phyloP scores from a whole-genome alignment of 2,888 invertebrate species.

The Sarcophaga rosellei region DNA sequence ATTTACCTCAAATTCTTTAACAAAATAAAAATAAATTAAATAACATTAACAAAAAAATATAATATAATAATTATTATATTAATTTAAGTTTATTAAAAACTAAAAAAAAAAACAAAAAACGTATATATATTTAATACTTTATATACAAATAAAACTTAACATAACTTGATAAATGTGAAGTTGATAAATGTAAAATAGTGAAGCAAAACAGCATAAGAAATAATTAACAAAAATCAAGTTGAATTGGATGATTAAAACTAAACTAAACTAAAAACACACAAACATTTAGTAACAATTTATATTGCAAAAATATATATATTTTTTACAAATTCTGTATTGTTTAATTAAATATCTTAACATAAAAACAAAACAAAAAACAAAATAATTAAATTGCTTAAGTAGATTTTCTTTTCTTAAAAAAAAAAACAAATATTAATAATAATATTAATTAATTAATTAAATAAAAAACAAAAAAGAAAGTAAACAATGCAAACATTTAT shows the following conservation, averaged over 20 bases:
- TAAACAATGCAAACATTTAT: background rate
- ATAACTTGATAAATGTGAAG: no score
- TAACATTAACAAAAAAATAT: conserved; percentile 58
- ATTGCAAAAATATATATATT: conserved; percentile 30
- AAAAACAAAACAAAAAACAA: background rate
- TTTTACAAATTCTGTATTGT: conserved; percentile 11
- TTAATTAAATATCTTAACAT: background rate
- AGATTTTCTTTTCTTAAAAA: conserved; percentile 12
- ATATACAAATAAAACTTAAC: conserved; percentile 18
- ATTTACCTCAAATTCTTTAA: conserved; percentile 79
- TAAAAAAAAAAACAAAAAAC: conserved; percentile 54
- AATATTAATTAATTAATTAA: conserved; percentile 5
- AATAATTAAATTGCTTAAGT: conserved; percentile 32
- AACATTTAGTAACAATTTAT: conserved; percentile 1
- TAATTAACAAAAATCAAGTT: background rate
- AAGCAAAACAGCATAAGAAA: conserved; percentile 20
- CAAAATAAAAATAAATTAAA: conserved; percentile 53
- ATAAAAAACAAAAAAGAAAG: background rate
- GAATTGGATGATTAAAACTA: background rate
- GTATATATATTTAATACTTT: conserved; percentile 48
- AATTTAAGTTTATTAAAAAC: conserved; percentile 33
- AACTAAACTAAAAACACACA: background rate
- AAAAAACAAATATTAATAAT: background rate
- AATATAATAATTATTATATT: conserved; percentile 59
- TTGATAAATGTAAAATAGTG: conserved; percentile 1